Conservation (phyloP, 2,888 invertebrate genomes). For the Miltochrista miniata region DNA sequence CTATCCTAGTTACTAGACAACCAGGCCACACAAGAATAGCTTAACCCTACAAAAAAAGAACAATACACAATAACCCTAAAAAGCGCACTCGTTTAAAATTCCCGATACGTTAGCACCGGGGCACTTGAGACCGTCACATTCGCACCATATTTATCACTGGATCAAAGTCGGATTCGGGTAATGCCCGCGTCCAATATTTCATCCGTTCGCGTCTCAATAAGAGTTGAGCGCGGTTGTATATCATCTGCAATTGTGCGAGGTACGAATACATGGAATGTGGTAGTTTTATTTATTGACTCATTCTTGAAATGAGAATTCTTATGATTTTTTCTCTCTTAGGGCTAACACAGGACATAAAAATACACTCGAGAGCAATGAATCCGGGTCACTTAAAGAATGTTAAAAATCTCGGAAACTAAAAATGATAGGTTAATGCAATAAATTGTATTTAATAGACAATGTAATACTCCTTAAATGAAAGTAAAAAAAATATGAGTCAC, state of each 20-base stretch:
- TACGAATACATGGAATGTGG: slow-evolving; percentile 25
- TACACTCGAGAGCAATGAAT: no score
- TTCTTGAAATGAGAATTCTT: neutral
- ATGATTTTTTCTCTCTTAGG: neutral
- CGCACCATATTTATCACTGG: slow-evolving; percentile 72
- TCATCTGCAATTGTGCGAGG: slow-evolving; percentile 40
- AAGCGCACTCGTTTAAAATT: slow-evolving; percentile 43
- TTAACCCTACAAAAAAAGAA: no score
- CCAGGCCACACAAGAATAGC: no score
- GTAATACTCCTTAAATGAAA: no score
- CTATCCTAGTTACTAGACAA: no score
- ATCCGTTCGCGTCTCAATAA: slow-evolving; percentile 67
- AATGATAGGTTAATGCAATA: no score
- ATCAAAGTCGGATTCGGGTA: slow-evolving; percentile 51
- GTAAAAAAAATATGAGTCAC: no score
- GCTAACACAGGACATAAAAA: no score
- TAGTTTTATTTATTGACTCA: slow-evolving; percentile 19
- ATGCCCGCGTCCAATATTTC: slow-evolving; percentile 59
- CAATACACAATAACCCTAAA: slow-evolving; percentile 24
- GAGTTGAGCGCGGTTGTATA: slow-evolving; percentile 49
- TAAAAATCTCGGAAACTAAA: no score
- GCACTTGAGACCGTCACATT: slow-evolving; percentile 49
- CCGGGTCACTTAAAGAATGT: no score
- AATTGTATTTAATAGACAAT: no score
- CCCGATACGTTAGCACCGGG: slow-evolving; percentile 38